Evolutionary conservation across 2,797 vertebrate genomes (phyloP).

Genomic region (Ptychobarbus kaznakovi): DNA sequence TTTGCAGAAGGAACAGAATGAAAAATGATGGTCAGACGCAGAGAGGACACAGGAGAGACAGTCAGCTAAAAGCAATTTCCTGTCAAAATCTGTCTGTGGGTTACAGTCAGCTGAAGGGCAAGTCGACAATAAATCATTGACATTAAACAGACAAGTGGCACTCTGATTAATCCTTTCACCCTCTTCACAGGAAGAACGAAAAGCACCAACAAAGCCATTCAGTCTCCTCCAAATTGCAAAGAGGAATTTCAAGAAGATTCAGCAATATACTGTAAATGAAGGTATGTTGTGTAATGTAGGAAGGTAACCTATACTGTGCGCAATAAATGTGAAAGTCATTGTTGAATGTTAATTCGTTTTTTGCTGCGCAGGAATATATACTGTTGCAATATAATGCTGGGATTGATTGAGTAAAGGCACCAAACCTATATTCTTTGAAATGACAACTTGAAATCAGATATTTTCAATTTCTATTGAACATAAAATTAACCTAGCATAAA

Average conservation of each 20-base stretch:
- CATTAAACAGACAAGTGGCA: slow-evolving; percentile 59
- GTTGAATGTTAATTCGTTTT: background rate
- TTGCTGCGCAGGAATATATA: background rate
- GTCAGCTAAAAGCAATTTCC: slow-evolving; percentile 61
- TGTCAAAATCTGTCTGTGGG: slow-evolving; percentile 62
- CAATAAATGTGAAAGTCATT: background rate
- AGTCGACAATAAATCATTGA: slow-evolving; percentile 71
- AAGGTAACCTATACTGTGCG: background rate
- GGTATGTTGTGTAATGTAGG: background rate
- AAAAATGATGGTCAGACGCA: slow-evolving; percentile 52
- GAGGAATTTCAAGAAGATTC: background rate
- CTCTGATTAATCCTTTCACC: slow-evolving; percentile 61
- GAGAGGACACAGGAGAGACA: slow-evolving; percentile 61
- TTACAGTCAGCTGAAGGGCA: slow-evolving; percentile 70
- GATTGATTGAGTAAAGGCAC: background rate
- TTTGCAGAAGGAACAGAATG: slow-evolving; percentile 56
- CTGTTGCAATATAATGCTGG: background rate
- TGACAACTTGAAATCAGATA: background rate
- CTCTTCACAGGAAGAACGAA: slow-evolving; percentile 28
- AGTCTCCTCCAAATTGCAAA: background rate
- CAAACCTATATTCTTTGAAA: background rate
- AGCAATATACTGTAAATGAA: background rate
- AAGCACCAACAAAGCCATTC: background rate
- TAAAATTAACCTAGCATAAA: background rate
- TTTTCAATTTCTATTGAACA: background rate